phyloP scores from a whole-genome alignment of 2,888 invertebrate species.

The Conus canariensis region DNA sequence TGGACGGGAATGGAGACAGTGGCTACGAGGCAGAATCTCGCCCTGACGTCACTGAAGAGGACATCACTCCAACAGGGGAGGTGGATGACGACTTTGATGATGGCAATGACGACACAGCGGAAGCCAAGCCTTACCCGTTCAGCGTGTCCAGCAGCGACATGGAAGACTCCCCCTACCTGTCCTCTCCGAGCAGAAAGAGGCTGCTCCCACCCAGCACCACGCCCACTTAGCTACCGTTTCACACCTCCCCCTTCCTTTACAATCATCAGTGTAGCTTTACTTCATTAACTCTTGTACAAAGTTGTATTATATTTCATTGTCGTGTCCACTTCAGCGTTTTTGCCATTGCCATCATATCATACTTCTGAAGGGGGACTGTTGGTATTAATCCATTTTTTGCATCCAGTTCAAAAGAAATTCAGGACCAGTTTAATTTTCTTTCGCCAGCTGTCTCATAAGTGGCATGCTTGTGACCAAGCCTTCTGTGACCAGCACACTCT shows the following conservation, averaged over 20 bases:
- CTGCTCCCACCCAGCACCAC: background rate
- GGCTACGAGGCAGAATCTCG: constrained; percentile 73
- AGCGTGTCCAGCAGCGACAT: constrained; percentile 44
- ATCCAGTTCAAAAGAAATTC: too few relatives aligned
- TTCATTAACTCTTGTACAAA: background rate
- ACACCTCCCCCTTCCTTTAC: background rate
- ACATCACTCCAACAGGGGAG: constrained; percentile 54
- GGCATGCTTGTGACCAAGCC: too few relatives aligned
- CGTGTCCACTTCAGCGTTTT: background rate
- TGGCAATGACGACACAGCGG: background rate
- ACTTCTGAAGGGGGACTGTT: background rate
- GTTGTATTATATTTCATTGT: background rate
- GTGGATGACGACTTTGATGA: constrained; percentile 30
- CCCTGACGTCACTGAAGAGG: constrained; percentile 57
- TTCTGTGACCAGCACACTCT: too few relatives aligned
- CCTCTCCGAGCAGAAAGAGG: constrained; percentile 32
- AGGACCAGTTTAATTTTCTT: too few relatives aligned
- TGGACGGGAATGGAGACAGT: constrained; percentile 67
- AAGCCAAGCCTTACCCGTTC: constrained; percentile 44
- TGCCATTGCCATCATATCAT: background rate
- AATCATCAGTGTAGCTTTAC: background rate
- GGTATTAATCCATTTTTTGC: background rate
- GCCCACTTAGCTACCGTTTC: constrained; percentile 11
- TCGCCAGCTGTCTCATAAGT: too few relatives aligned
- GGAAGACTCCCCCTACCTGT: constrained; percentile 43